Evolutionary conservation across 2,888 invertebrate species (phyloP), one percentile per base, ranked within the genome.

Genomic region (Himalopsyche kuldschensis): DNA sequence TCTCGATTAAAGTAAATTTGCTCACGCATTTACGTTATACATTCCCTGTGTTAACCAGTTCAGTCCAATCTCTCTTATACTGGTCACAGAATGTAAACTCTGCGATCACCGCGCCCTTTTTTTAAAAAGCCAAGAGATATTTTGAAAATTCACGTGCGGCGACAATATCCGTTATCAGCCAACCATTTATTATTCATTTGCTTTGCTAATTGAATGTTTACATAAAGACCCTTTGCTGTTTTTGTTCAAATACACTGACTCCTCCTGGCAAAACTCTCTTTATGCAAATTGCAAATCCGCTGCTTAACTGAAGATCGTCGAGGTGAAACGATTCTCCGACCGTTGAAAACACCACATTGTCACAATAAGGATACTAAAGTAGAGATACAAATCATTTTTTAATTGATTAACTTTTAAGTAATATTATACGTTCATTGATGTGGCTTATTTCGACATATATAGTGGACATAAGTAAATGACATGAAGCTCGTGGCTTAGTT

Each of bases 131-230:
- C 27, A 27, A 69, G 69, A 27, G 69, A 27, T 69, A 55, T 69
- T 41, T 27, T 15, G 30, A 4, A 15, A 15, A 69, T 27, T 27
- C 69, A 30, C 69, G 69, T 69, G 69, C 69, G 69, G 27, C 69
- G 69, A 69, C 69, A 69, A 27, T 69, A 69, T 69, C 69, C 69
- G 20, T 27, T 69, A 69, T 69, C 69, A 69, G 69, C 69, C 24
- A 27, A 27, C 69, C 69, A 69, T 69, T 69, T 84, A 78, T 80
- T 82, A 85, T 85, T 85, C 85, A 85, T 82, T 84, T 80, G 80
- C 82, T 77, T 46, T 69, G n/a, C 84, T 84, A 85, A 85, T 85
- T 84, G 84, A 84, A 80, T 84, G 84, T 85, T 84, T 84, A 83
- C 84, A 84, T 81, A 81, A 84, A 41, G 81, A 27, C 69, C 69